phyloP scores from a whole-genome alignment of 2,888 invertebrate species.

The Allolobophora icterica region DNA sequence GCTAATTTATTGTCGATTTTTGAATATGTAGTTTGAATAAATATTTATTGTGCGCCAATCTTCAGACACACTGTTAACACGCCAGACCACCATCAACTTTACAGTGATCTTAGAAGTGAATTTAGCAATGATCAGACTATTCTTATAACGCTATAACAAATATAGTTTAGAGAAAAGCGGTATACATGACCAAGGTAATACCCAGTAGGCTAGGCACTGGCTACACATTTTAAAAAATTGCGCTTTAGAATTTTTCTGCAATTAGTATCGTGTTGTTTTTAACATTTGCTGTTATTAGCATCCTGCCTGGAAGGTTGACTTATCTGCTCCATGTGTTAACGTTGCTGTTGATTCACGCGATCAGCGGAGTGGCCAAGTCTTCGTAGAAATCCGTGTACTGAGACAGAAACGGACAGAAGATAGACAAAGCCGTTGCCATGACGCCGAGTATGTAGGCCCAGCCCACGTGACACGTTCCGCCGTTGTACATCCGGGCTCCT shows the following conservation, averaged over 20 bases:
- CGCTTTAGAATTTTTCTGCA: neutral
- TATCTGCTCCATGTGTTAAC: neutral
- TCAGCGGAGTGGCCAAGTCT: conserved; percentile 32
- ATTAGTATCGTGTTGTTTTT: neutral
- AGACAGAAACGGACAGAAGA: conserved; percentile 66
- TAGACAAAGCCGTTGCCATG: conserved; percentile 63
- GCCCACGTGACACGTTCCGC: conserved; percentile 64
- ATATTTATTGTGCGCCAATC: no score
- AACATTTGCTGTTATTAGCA: neutral
- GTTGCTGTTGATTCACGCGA: neutral
- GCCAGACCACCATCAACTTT: neutral
- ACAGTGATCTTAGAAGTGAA: neutral
- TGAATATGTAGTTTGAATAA: no score
- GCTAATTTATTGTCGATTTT: no score
- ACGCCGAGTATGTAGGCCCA: conserved; percentile 67
- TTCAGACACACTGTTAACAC: no score
- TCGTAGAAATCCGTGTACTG: conserved; percentile 52
- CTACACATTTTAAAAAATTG: neutral
- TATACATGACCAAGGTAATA: neutral
- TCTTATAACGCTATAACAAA: neutral
- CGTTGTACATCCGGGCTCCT: conserved; percentile 55
- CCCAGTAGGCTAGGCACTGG: neutral
- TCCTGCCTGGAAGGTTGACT: neutral
- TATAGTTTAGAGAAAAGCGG: neutral
- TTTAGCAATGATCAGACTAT: neutral